Conservation (phyloP, 2,888 invertebrate species). For the Lottia gigantea region DNA sequence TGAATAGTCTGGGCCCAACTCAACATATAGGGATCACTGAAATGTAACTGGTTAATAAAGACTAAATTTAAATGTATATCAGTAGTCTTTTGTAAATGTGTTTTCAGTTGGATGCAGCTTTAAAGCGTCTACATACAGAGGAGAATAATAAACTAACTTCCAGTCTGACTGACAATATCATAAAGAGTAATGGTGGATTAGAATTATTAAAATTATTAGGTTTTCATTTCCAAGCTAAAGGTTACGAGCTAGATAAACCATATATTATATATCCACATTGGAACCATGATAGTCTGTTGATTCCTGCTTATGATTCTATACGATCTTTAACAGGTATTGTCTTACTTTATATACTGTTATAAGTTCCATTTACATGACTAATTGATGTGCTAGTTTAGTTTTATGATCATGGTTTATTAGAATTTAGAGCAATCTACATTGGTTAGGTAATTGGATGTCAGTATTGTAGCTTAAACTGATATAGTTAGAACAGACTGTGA, state of each 20-base stretch:
- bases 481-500: no score
- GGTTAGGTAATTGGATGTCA: no score
- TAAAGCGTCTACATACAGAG: constrained; percentile 58
- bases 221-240: constrained; percentile 62
- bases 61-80: no score
- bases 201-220: constrained; percentile 58
- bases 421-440: no score
- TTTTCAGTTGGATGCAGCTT: constrained; percentile 55
- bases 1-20: no score
- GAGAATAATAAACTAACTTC: constrained; percentile 54
- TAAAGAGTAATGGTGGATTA: constrained; percentile 39
- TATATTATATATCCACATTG: constrained; percentile 64
- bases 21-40: no score
- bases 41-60: no score
- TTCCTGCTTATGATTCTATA: constrained; percentile 58
- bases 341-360: no score
- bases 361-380: no score
- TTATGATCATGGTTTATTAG: no score
- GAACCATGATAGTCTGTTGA: constrained; percentile 59
- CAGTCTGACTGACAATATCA: constrained; percentile 40
- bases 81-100: not conserved
- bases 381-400: no score
- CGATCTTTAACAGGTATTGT: constrained; percentile 47
- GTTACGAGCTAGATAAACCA: constrained; percentile 42
- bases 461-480: no score